Evolutionary conservation across 2,888 invertebrate species (phyloP).

Genomic region (Aspidapion aeneum): DNA sequence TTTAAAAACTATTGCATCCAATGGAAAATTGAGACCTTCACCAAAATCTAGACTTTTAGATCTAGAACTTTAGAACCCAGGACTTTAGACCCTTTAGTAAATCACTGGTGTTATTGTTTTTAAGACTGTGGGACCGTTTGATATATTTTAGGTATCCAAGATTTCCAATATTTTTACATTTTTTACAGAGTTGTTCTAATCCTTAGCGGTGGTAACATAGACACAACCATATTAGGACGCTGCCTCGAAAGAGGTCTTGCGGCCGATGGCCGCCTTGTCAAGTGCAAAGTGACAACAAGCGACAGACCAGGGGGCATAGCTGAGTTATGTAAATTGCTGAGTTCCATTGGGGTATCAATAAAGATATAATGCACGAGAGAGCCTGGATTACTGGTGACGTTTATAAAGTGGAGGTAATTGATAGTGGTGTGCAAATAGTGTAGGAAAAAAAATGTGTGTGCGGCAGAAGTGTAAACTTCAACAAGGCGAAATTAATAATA

Average conservation of each 20-base stretch:
- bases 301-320: slow-evolving; percentile 88
- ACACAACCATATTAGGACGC: slow-evolving; percentile 84
- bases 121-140: too few species aligned
- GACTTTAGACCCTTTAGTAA: too few species aligned
- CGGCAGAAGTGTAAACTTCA: too few species aligned
- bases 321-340: slow-evolving; percentile 74
- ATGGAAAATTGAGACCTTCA: too few species aligned
- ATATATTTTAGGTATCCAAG: too few species aligned
- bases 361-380: slow-evolving; percentile 93
- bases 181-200: slow-evolving; percentile 73
- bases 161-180: background rate
- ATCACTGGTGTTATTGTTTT: too few species aligned
- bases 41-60: too few species aligned
- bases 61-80: too few species aligned
- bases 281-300: slow-evolving; percentile 75
- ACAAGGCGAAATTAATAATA: too few species aligned
- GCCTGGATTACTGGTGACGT: slow-evolving; percentile 92
- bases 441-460: too few species aligned
- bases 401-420: slow-evolving; percentile 69
- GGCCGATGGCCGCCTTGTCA: slow-evolving; percentile 73
- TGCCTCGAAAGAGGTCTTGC: slow-evolving; percentile 87
- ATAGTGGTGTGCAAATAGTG: too few species aligned
- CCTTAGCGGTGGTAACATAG: slow-evolving; percentile 87
- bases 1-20: too few species aligned
- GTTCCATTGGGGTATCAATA: slow-evolving; percentile 79